Base-by-base conservation (phyloP, 2,888 invertebrate species). In the Diplolepis rosae region DNA sequence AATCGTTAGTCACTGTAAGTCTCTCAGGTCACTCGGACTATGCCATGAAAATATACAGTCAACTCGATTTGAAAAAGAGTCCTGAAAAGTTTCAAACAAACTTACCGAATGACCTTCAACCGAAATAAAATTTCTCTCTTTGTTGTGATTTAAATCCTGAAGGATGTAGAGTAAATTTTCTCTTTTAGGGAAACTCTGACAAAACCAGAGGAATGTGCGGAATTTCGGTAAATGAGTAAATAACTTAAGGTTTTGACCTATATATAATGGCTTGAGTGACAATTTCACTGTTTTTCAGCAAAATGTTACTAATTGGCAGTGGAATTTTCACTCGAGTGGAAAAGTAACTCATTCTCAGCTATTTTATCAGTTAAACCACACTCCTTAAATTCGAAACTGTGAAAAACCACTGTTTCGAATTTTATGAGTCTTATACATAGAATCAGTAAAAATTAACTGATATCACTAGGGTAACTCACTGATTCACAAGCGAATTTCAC, bases 1-100 rank as follows among this genome's bases (percentile, higher is more conserved):
- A 83, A 83, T 83, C 83, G 83, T 82, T 83, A 83, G 81, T 75
- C 78, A 79, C 79, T 79, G 80, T 82, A 80, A 83, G 82, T 80
- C 81, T 79, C 80, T 79, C 80, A 78, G 81, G 82, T 82, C 83
- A 82, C 80, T 81, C 80, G 79, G 80, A 77, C 80, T 79, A 66
- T 72, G 72, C 54, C 68, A 69, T 28, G 65, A 66, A 56, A 65
- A 65, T 54, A 39, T 24, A 39, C 24, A 39, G n/a, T 13, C 65
- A 28, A 22, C 61, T 69, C 52, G n/a, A n/a, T n/a, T 56, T 70
- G 69, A 66, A 70, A 73, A 68, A 70, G 72, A 71, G 75, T 71
- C 66, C 72, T 82, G 78, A 79, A 74, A 72, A 77, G 72, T 71
- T 73, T 75, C 66, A 73, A 71, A 68, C 69, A 51, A 65, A 72